Evolutionary conservation across 2,113 vertebrate species (phyloP).

Genomic region (Aix galericulata): DNA sequence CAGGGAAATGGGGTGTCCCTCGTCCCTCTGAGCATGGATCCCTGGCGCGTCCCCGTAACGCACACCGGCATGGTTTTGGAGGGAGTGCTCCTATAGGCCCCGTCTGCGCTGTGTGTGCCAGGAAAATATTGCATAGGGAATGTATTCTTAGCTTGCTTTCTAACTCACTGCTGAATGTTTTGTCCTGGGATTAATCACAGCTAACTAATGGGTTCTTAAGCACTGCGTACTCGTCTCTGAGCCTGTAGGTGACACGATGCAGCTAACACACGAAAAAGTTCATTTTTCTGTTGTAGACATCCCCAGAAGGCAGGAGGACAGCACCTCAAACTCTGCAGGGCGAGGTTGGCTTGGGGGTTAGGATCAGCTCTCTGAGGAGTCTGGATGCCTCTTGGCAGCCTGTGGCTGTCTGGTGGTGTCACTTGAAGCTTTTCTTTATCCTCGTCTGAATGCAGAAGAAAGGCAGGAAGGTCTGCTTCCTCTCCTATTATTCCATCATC

Average conservation of each 20-base stretch:
- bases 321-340: background rate
- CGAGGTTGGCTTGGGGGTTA: background rate
- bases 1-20: background rate
- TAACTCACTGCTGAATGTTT: background rate
- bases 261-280: background rate
- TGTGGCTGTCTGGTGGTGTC: background rate
- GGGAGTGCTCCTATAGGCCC: background rate
- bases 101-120: background rate
- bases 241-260: background rate
- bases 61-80: background rate
- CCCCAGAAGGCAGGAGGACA: background rate
- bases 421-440: background rate
- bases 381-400: background rate
- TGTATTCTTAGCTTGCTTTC: background rate
- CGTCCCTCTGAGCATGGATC: background rate
- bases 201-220: background rate
- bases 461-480: conserved; percentile 44
- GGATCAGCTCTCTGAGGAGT: background rate
- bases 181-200: background rate
- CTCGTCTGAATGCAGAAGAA: background rate
- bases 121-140: background rate
- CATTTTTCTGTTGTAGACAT: rapidly evolving
- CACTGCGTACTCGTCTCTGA: background rate
- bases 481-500: background rate
- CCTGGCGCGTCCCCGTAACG: background rate